Evolutionary conservation across 1,140 invertebrate genomes (phyloP).

Genomic region (Diuraphis noxia): DNA sequence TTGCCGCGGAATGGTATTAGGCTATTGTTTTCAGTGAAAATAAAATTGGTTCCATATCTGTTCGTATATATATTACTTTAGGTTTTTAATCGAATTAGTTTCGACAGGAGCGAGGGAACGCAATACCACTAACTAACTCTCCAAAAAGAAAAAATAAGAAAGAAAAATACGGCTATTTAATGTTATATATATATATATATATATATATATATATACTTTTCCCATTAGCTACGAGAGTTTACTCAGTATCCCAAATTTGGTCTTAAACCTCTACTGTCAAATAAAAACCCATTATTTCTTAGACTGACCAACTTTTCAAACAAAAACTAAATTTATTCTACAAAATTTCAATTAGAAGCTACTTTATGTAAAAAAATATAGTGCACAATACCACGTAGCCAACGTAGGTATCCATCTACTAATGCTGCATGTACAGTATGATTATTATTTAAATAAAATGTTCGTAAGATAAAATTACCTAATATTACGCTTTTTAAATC

Average conservation of each 20-base stretch:
- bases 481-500: too few species aligned
- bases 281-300: conserved; percentile 33
- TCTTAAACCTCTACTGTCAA: neutral
- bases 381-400: neutral
- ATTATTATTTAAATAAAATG: neutral
- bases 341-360: neutral
- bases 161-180: conserved; percentile 46
- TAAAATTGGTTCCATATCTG: conserved; percentile 5
- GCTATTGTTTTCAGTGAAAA: neutral
- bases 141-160: neutral
- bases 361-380: neutral
- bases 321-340: neutral
- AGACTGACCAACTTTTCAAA: neutral
- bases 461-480: neutral
- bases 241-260: neutral
- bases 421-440: too few species aligned
- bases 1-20: neutral
- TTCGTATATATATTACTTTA: neutral
- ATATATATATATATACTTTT: too few species aligned
- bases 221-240: conserved; percentile 34
- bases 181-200: too few species aligned
- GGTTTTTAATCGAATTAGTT: conserved; percentile 52
- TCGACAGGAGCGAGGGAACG: neutral
- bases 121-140: conserved; percentile 32
- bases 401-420: too few species aligned